These are phyloP conservation scores for Zeugodacus cucurbitae DNA, from an alignment of 1,140 invertebrate genomes.

Conservation along the genomic window DNA sequence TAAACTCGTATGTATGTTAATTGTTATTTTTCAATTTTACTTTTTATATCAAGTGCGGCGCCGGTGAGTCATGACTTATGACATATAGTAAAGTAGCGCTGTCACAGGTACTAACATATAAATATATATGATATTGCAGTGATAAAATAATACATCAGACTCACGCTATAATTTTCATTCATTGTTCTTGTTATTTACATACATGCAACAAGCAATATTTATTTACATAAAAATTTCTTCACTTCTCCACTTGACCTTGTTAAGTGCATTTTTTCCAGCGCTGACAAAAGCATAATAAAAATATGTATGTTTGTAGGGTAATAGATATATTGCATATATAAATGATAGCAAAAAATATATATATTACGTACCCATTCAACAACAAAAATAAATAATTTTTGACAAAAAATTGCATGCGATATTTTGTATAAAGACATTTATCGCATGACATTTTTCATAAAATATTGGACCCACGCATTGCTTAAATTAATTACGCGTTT, in stretches of 20 bases:
- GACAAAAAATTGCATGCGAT: neutral
- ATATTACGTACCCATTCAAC: no score
- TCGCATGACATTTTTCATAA: neutral
- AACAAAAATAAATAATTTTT: neutral
- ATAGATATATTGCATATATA: no score
- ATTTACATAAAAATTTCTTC: neutral
- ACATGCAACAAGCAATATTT: neutral
- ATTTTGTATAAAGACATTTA: neutral
- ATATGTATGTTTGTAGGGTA: neutral
- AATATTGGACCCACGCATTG: neutral
- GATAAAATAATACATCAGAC: neutral
- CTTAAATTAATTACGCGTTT: no score
- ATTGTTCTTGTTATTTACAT: neutral
- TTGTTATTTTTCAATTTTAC: neutral
- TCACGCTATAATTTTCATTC: neutral
- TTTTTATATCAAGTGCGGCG: neutral
- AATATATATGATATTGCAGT: neutral
- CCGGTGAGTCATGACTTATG: constrained; percentile 6
- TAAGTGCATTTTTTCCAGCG: neutral
- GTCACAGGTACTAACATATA: neutral
- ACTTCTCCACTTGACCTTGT: constrained; percentile 3
- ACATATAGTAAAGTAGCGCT: neutral
- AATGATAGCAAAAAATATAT: no score
- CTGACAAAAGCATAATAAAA: neutral
- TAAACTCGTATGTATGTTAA: neutral